Evolutionary conservation across 2,888 invertebrate species (phyloP).

Genomic region (Barypeithes pellucidus): DNA sequence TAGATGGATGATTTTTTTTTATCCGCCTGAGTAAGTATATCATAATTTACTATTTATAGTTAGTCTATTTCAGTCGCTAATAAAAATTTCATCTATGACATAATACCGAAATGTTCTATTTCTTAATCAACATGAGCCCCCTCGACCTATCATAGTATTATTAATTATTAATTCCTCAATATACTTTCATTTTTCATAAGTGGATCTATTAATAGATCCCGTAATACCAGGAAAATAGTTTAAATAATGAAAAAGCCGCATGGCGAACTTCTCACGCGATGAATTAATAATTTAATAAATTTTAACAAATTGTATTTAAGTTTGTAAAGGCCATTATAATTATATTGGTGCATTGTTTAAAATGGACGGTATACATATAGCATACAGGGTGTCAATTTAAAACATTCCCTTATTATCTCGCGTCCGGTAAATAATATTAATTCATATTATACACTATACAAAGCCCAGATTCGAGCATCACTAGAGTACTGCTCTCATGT

Average conservation of each 20-base stretch:
- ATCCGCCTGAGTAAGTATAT: no score
- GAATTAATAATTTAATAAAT: slow-evolving; percentile 21
- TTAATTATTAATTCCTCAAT: slow-evolving; percentile 5
- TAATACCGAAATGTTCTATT: neutral
- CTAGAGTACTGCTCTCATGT: no score
- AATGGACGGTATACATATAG: no score
- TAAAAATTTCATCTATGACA: slow-evolving; percentile 1
- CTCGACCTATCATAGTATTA: neutral
- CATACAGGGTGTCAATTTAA: no score
- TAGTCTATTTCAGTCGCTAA: no score
- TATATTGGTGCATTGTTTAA: neutral
- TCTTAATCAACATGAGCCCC: neutral
- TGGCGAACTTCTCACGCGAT: slow-evolving; percentile 40
- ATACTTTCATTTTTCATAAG: slow-evolving; percentile 15
- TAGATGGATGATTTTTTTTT: no score
- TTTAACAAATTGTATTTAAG: slow-evolving; percentile 17
- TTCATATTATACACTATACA: no score
- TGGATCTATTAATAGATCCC: neutral
- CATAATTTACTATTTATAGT: no score
- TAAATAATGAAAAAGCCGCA: slow-evolving; percentile 26
- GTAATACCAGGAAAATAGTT: slow-evolving; percentile 15
- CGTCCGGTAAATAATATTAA: no score
- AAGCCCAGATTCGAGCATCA: no score
- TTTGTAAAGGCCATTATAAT: neutral
- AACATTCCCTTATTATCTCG: no score